Conservation (phyloP, 2,797 vertebrate species). For the Anguilla marmorata region DNA sequence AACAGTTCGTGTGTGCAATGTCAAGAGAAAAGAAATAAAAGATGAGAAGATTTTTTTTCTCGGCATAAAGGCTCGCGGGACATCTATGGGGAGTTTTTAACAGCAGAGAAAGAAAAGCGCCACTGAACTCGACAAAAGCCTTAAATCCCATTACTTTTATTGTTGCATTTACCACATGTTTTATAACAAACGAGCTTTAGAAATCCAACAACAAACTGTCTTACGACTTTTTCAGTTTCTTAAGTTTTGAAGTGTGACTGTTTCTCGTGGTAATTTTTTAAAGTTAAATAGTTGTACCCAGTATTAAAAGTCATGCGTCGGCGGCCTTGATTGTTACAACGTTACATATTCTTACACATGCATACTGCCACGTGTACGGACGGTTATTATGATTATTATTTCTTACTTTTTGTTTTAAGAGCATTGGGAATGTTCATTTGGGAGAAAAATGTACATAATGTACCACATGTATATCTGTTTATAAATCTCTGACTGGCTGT, state of each 20-base stretch:
- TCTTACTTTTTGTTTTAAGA: background rate
- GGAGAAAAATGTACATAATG: background rate
- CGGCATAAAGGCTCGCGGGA: slow-evolving; percentile 44
- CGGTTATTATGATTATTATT: background rate
- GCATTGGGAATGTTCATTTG: background rate
- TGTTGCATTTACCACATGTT: slow-evolving; percentile 62
- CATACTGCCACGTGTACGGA: background rate
- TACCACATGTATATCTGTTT: background rate
- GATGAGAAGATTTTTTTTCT: slow-evolving; percentile 52
- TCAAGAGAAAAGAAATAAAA: slow-evolving; percentile 58
- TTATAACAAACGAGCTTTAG: slow-evolving; percentile 65
- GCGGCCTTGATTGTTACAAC: background rate
- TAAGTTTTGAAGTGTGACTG: slow-evolving; percentile 57
- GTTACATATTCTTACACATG: background rate
- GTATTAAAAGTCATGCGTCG: slow-evolving; percentile 2
- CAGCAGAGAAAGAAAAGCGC: slow-evolving; percentile 64
- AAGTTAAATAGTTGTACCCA: background rate
- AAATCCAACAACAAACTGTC: slow-evolving; percentile 53
- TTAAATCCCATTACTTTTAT: slow-evolving; percentile 77
- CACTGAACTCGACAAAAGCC: slow-evolving; percentile 68
- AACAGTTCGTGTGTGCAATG: slow-evolving; percentile 71
- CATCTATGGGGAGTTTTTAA: slow-evolving; percentile 44
- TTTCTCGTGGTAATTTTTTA: slow-evolving; percentile 22
- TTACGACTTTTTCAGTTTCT: slow-evolving; percentile 44
- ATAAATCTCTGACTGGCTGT: background rate